Conservation (phyloP, 2,113 vertebrate genomes). For the Tupaia tana region DNA sequence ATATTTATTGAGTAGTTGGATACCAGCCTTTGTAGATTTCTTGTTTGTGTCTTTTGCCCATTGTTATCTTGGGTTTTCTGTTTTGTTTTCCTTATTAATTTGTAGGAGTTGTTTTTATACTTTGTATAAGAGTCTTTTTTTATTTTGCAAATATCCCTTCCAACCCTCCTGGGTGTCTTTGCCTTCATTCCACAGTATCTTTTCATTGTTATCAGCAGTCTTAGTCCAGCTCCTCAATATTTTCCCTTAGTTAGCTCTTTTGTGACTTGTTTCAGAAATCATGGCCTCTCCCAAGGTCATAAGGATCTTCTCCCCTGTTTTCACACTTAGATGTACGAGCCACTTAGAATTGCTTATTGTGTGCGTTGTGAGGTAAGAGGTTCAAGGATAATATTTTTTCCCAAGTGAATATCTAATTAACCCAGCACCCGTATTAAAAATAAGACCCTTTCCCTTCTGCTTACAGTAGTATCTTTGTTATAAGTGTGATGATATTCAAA, state of each 20-base stretch:
- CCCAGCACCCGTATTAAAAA: background rate
- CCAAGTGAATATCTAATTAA: background rate
- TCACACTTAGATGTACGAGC: background rate
- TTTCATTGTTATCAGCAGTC: background rate
- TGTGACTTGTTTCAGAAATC: background rate
- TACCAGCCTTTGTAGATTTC: background rate
- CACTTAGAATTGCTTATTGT: background rate
- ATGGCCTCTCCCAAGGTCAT: background rate
- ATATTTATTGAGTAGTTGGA: background rate
- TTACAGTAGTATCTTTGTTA: background rate
- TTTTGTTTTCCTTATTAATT: background rate
- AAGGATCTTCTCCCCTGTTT: background rate
- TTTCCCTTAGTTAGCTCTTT: background rate
- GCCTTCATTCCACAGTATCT: background rate
- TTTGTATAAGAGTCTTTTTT: conserved; percentile 34
- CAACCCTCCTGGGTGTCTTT: background rate
- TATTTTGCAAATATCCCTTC: background rate
- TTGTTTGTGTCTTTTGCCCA: background rate
- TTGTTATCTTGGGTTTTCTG: background rate
- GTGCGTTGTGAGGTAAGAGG: background rate
- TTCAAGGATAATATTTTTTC: background rate
- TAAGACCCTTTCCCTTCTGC: background rate
- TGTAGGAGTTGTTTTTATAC: background rate
- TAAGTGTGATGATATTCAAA: background rate
- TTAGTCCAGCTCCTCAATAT: background rate